Conservation (phyloP, 2,113 vertebrate genomes). For the Muntiacus muntjak region DNA sequence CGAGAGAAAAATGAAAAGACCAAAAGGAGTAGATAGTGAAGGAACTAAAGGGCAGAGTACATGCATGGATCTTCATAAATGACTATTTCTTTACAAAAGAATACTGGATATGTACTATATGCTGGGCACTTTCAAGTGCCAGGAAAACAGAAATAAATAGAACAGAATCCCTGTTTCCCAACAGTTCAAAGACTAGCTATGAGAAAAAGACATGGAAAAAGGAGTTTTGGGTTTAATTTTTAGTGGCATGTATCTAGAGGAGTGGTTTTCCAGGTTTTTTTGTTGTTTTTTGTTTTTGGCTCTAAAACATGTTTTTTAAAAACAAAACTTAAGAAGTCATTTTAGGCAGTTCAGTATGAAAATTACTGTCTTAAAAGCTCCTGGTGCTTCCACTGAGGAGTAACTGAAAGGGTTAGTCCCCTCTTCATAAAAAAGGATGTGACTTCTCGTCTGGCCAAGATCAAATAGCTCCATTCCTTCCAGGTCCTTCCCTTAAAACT, state of each 20-base stretch:
- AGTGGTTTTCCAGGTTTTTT: background rate
- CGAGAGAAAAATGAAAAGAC: rapidly evolving
- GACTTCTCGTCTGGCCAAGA: background rate
- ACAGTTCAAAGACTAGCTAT: background rate
- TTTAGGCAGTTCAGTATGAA: background rate
- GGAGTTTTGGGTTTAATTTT: background rate
- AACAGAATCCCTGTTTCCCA: background rate
- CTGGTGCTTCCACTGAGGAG: background rate
- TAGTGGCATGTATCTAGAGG: background rate
- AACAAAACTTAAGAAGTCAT: slow-evolving; percentile 10
- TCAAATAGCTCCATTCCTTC: background rate
- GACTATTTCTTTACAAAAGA: background rate
- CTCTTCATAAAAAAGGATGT: background rate
- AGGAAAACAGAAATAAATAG: background rate
- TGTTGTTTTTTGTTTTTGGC: background rate
- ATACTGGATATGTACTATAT: background rate
- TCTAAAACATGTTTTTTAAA: background rate
- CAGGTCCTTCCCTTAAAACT: background rate
- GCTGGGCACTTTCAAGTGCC: background rate
- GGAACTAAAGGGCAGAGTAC: background rate
- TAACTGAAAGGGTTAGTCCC: background rate
- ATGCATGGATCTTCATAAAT: background rate
- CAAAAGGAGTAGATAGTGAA: background rate
- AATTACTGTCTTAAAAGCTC: background rate
- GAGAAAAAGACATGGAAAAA: background rate